Base-by-base conservation (phyloP, 2,888 invertebrate species). In the Ophonus ardosiacus region DNA sequence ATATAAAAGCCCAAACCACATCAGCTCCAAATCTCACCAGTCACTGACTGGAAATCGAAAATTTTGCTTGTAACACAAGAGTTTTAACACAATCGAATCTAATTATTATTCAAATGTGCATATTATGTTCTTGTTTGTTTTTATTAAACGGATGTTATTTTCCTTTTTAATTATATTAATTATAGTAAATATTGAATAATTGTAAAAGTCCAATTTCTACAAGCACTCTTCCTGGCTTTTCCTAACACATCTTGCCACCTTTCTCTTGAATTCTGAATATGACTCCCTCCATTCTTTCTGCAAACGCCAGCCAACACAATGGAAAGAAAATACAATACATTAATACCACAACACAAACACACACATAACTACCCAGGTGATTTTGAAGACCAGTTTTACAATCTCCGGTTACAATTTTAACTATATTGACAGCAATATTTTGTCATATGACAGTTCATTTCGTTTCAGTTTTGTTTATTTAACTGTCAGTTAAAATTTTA, bases 271-370 rank as follows among this genome's bases (percentile, higher is more conserved):
- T 93, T 98, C 98, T 92, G 96, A 94, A 93, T 97, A 98, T 92
- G 97, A 96, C 93, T 99, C 98, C 93, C 99, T 95, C 98, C 98
- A 98, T 94, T 98, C 98, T 96, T 99, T 99, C 97, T 98, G 94
- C 90, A 51, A 15, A 13, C 13, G 10, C n/a, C 24, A 56, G 5
- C 24, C 56, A 57, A 40, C 10, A 51, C 56, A 76, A 51, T 51
- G 43, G 43, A 51, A 51, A 51, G 1, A 21, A 78, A 74, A 74
- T 18, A 31, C 31, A 63, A 56, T 17, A 59, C 59, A 59, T 59
- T 59, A 51, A 51, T 59, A 59, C 15, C 24, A 21, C 21, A 21
- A 63, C 63, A 63, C 24, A 24, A 24, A 13, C n/a, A 17, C 57
- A n/a, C 59, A 59, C 18, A n/a, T n/a, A 59, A 59, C 17, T 15